Evolutionary conservation across 2,113 vertebrate species (phyloP), one percentile per base, ranked within the genome.

Genomic region (Sebastes schlegelii): DNA sequence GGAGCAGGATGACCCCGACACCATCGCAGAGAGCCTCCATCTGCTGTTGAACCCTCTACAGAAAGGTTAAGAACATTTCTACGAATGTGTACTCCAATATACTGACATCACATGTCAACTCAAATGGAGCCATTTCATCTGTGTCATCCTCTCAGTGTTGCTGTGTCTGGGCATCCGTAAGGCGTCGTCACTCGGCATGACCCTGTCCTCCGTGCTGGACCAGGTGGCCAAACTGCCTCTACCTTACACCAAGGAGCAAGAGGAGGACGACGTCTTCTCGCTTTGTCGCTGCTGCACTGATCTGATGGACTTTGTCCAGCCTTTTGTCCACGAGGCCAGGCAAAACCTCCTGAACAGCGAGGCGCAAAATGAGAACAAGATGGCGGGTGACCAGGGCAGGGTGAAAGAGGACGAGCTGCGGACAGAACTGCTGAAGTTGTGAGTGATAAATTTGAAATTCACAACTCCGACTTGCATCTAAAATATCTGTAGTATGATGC

Each of bases 361-460:
- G 55, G 64, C 61, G 1, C 77, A 13, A 21, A 43, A 52, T 4
- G 51, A 74, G 6, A 76, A 64, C n/a, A 68, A 23, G 55, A 64
- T 16, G 4, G 1, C 19, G 16, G 61, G 13, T 1, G 57, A 34
- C 86, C 8, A 49, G 76, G 75, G 77, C 11, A 4, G 21, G 6
- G 77, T 60, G 4, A 88, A 84, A 67, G 94, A 95, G 60, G 92
- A 91, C 10, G 97, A 98, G 89, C 94, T 99, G 77, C 96, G 93
- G 92, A 95, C 96, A 70, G 98, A 99, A 79, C 89, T 99, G 85
- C 75, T 98, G 11, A 98, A 97, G 86, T 99, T 98, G 98, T 99
- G 94, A 95, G 98, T 93, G 1, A 67, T 40, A 71, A 8, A 58
- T 0, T 34, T 12, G 1, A 43, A 4, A 19, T 58, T 57, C 12